A percentile compares a stretch with the other conserved stretches of the same genome.
Evolutionary conservation across 2,113 vertebrate species (phyloP).

Genomic region (Oophaga pumilio): DNA sequence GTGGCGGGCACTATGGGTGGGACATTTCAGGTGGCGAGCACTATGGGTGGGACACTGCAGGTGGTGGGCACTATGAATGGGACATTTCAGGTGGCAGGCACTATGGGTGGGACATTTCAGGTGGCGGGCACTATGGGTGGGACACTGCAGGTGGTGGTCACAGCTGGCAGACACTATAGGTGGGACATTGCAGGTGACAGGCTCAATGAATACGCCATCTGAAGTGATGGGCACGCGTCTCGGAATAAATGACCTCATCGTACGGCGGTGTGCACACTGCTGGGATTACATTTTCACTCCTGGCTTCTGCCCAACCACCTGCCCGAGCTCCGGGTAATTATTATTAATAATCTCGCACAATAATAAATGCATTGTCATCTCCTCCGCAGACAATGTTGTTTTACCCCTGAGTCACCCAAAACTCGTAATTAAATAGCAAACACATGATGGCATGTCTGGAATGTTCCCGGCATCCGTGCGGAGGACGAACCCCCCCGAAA

Average conservation of each 20-base stretch:
- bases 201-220: not conserved
- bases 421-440: conserved; percentile 3
- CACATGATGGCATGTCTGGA: conserved; percentile 4
- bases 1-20: too few species aligned
- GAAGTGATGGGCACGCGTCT: not conserved
- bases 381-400: not conserved
- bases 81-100: too few species aligned
- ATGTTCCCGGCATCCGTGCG: not conserved
- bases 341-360: not conserved
- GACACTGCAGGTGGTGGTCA: too few species aligned
- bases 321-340: not conserved
- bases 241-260: conserved; percentile 6
- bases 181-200: not conserved
- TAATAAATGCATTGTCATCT: conserved; percentile 33
- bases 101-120: too few species aligned
- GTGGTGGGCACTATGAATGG: too few species aligned
- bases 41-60: too few species aligned
- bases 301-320: not conserved
- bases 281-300: not conserved
- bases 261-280: not conserved
- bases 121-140: too few species aligned
- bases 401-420: conserved; percentile 8
- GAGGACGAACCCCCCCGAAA: not conserved
- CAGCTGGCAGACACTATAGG: not conserved
- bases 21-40: too few species aligned